Conservation (phyloP, 2,888 invertebrate species). For the Falcaria lacertinaria region DNA sequence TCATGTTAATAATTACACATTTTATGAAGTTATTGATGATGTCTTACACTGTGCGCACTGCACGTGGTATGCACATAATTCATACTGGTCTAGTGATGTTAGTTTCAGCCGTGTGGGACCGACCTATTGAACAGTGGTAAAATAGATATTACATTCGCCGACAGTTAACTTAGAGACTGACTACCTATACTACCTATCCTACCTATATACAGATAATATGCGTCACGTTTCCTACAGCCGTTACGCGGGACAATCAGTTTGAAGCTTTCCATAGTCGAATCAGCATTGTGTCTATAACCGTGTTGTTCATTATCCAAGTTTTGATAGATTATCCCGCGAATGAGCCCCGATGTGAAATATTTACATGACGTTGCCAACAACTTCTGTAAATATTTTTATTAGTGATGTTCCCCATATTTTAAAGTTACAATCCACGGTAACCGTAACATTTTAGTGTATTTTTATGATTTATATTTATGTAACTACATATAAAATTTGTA, state of each 20-base stretch:
- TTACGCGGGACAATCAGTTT: too few species aligned
- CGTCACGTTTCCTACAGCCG: too few species aligned
- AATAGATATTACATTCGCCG: neutral
- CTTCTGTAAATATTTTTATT: neutral
- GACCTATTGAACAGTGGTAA: neutral
- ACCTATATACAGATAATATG: conserved; percentile 1
- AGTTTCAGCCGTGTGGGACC: neutral
- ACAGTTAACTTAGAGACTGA: conserved; percentile 1
- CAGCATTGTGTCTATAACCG: too few species aligned
- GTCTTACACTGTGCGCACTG: neutral
- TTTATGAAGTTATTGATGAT: neutral
- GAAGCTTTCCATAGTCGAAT: too few species aligned
- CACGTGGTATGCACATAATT: neutral
- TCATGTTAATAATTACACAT: neutral
- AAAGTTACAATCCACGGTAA: too few species aligned
- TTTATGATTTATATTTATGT: neutral
- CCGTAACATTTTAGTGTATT: too few species aligned
- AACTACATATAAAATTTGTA: neutral
- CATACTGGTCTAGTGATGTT: neutral
- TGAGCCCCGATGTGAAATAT: neutral
- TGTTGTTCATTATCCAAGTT: too few species aligned
- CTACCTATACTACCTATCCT: neutral
- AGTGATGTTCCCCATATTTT: too few species aligned
- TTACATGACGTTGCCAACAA: neutral
- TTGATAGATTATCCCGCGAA: conserved; percentile 2